Percentiles rank a stretch among this genome's conserved stretches.
phyloP scores from a whole-genome alignment of 2,113 vertebrate genomes.

The Cisticola juncidis region DNA sequence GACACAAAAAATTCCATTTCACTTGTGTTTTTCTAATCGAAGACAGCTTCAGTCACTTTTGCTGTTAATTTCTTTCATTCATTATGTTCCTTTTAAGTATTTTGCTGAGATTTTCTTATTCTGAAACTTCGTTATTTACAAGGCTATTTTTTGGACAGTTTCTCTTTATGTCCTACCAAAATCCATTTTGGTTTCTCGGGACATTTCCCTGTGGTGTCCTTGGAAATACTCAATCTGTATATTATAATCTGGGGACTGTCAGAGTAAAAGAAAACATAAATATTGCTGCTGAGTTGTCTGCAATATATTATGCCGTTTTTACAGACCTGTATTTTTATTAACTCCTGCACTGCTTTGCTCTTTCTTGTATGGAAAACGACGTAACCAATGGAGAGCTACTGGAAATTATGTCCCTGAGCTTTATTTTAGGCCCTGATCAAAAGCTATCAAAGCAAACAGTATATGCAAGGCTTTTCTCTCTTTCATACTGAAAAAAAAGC shows the following conservation, averaged over 20 bases:
- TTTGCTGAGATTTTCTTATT: neutral
- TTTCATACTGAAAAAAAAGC: neutral
- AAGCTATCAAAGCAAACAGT: neutral
- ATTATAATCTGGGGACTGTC: neutral
- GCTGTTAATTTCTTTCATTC: neutral
- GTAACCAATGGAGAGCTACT: neutral
- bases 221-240: neutral
- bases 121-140: neutral
- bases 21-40: neutral
- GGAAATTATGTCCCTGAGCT: neutral
- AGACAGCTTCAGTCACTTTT: neutral
- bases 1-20: neutral
- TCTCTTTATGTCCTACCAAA: neutral
- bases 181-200: neutral
- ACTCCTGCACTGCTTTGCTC: neutral
- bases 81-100: neutral
- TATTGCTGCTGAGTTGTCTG: neutral
- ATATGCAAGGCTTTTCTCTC: neutral
- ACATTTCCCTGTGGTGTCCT: neutral
- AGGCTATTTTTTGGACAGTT: neutral
- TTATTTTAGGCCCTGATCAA: constrained; percentile 3
- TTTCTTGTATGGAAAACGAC: neutral
- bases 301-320: neutral
- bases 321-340: constrained; percentile 21
- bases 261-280: constrained; percentile 23